Percentiles rank a stretch among this genome's conserved stretches.
phyloP scores from a whole-genome alignment of 2,888 invertebrate species.

The Ichneumoninae sp. region DNA sequence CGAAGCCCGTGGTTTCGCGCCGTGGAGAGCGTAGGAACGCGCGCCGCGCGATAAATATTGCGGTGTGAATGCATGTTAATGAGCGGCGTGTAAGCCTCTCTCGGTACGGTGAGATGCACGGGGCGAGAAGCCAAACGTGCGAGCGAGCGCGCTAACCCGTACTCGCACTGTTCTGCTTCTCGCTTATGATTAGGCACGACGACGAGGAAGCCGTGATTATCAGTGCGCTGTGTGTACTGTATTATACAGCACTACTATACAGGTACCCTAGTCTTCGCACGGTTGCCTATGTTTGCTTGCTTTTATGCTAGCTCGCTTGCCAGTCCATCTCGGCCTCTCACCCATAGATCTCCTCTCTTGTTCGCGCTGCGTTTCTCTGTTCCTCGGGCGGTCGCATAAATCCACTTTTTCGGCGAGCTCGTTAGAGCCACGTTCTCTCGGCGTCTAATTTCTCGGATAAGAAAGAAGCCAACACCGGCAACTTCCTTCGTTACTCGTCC shows the following conservation, averaged over 20 bases:
- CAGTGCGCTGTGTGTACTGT: constrained; percentile 35
- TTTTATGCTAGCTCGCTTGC: constrained; percentile 26
- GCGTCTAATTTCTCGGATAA: constrained; percentile 64
- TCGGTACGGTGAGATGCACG: constrained; percentile 33
- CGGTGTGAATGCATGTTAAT: constrained; percentile 83
- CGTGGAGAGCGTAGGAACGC: constrained; percentile 37
- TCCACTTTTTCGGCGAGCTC: constrained; percentile 70
- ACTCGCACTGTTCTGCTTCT: constrained; percentile 64
- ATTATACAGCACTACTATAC: constrained; percentile 26
- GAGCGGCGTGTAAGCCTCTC: constrained; percentile 72
- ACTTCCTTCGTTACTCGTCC: constrained; percentile 64
- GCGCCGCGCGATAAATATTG: constrained; percentile 77
- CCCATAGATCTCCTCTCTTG: constrained; percentile 48
- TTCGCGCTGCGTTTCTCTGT: constrained; percentile 40
- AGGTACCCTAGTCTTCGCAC: constrained; percentile 48
- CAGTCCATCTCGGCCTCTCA: constrained; percentile 55
- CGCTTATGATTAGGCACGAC: constrained; percentile 76
- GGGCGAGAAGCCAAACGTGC: constrained; percentile 33
- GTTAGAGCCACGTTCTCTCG: constrained; percentile 64
- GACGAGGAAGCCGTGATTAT: constrained; percentile 67
- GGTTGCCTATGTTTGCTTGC: constrained; percentile 33
- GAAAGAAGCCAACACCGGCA: constrained; percentile 57
- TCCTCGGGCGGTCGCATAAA: constrained; percentile 64
- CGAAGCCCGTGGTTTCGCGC: constrained; percentile 26
- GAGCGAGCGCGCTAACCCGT: constrained; percentile 48